These are phyloP conservation scores for Plagiodera versicolora DNA, from an alignment of 2,888 invertebrate genomes.

Conservation along the genomic window DNA sequence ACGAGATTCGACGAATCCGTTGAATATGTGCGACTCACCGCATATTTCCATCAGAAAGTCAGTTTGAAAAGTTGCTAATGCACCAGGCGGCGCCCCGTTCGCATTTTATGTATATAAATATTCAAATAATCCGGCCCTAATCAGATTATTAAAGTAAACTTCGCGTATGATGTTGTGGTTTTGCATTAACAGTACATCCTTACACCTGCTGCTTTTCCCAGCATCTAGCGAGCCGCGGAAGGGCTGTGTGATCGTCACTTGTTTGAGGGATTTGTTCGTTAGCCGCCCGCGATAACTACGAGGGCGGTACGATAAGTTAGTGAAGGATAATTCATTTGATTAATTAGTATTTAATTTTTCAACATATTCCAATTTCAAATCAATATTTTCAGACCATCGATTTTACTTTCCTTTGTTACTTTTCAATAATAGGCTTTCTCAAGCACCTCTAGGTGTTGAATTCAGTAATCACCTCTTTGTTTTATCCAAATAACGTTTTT, in stretches of 20 bases:
- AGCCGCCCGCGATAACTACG: too few relatives aligned
- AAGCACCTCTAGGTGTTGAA: too few relatives aligned
- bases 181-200: constrained; percentile 49
- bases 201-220: constrained; percentile 45
- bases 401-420: too few relatives aligned
- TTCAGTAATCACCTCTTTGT: too few relatives aligned
- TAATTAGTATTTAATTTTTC: too few relatives aligned
- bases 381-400: too few relatives aligned
- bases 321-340: too few relatives aligned
- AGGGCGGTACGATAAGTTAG: too few relatives aligned
- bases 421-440: too few relatives aligned
- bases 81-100: constrained; percentile 48
- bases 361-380: too few relatives aligned
- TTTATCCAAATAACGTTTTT: too few relatives aligned
- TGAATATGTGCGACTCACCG: background rate
- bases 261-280: background rate
- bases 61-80: constrained; percentile 52
- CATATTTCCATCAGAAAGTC: constrained; percentile 49
- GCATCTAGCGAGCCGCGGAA: constrained; percentile 19
- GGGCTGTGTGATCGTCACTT: background rate
- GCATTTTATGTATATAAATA: constrained; percentile 55
- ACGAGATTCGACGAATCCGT: background rate
- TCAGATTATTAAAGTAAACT: constrained; percentile 55
- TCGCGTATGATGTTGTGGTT: constrained; percentile 55
- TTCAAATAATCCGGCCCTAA: constrained; percentile 54